Base-by-base conservation (phyloP, 64 coral and sea anemone genomes). In the Montipora sp. region DNA sequence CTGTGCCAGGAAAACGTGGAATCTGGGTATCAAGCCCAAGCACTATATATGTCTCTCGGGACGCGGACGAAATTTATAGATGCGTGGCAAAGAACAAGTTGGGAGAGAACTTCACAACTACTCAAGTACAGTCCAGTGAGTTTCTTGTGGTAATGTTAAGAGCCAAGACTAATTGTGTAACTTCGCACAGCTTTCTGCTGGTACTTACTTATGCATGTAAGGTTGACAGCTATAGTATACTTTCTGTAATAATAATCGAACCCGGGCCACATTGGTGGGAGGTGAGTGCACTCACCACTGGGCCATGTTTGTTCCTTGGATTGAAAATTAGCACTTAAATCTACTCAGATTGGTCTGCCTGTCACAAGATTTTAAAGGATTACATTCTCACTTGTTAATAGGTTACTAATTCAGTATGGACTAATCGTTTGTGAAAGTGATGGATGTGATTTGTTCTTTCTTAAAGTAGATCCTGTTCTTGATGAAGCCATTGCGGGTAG, bases 61-160 rank as follows among this genome's bases (percentile, higher is more conserved):
- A 87, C 6, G 15, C 59, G 5, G 85, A 87, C 11, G 90, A 65
- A 3, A 73, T 21, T 2, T 96, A 96, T 7, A 45, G 73, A 20
- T 96, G 95, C 80, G 73, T 75, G 24, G 91, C 95, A 0, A 88
- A 1, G 3, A 96, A 96, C 57, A 72, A 53, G 12, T 59, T 73
- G n/a, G 95, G 91, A 51, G 5, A 3, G 5, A 8, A 5, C 15
- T 0, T 47, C 20, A 15, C 51, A 45, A 61, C 48, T 43, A 45
- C 78, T 27, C 2, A 73, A 36, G 16, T 86, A 8, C 53, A 57
- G 89, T 18, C 27, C 3, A 18, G 67, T 88, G 43, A 49, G 81
- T 68, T 51, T 7, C 53, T 57, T 8, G 53, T 57, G 11, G 53
- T 57, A 11, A 11, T 57, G 6, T 20, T 21, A 78, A 45, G 7